Base-by-base conservation (phyloP, 2,797 vertebrate genomes). In the Ceryle rudis region DNA sequence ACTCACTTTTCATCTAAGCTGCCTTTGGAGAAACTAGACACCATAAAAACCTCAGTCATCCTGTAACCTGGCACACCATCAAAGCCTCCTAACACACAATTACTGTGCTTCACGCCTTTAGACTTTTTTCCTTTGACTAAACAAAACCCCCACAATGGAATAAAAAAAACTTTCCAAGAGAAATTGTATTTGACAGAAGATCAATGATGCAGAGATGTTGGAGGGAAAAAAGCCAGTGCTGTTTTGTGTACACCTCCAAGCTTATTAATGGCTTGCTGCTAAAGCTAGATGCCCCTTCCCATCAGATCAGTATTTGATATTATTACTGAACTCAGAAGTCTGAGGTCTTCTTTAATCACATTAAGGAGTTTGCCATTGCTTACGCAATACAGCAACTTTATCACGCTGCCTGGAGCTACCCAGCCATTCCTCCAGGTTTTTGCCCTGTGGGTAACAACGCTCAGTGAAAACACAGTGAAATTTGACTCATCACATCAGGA, bases 131-230 rank as follows among this genome's bases (percentile, higher is more conserved):
- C 81, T 95, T 95, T 93, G 92, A 91, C 91, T 95, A 96, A 93
- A 93, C 89, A 97, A 95, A 96, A 86, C 13, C 57, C 74, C 79
- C 93, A 91, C 88, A 97, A 96, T 70, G 65, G 91, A 93, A 41
- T 90, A 96, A 51, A 51, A 51, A 90, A 95, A 97, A 95, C 90
- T 94, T 95, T 90, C 73, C 84, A 93, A 88, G 82, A 96, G 89
- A 93, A 96, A 96, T 44, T 80, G 65, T 89, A 60, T 88, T 93
- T 95, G 92, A 97, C 91, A 94, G 92, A 95, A 95, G 95, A 97
- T 95, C 93, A 96, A 95, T 92, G 93, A 74, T 85, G 77, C 88
- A 55, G 62, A 95, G 86, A 72, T 84, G 86, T 80, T 78, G 82
- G 39, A 94, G 66, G 86, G 72, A 93, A 94, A 91, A 94, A 95